phyloP scores from a whole-genome alignment of 2,888 invertebrate genomes.

The Cylloceria caligata region DNA sequence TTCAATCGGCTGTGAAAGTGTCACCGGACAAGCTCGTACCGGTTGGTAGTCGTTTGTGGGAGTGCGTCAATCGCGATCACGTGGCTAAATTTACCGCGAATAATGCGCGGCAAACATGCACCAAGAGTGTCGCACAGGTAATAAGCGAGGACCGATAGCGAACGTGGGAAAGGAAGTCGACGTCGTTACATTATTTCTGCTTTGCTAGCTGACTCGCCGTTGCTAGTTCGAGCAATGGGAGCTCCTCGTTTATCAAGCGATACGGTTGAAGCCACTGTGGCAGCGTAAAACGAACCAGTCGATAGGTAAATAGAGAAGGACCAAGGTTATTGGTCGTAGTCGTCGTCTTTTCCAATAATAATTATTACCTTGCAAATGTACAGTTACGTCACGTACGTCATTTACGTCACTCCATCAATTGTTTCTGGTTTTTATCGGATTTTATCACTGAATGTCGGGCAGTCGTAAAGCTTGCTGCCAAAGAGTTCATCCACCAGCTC shows the following conservation, averaged over 20 bases:
- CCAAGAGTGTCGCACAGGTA: constrained; percentile 72
- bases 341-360: constrained; percentile 32
- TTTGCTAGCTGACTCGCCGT: constrained; percentile 30
- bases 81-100: constrained; percentile 38
- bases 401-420: constrained; percentile 13
- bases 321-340: constrained; percentile 1
- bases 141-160: constrained; percentile 78
- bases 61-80: constrained; percentile 44
- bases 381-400: constrained; percentile 20
- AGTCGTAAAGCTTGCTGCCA: not conserved
- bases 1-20: not conserved
- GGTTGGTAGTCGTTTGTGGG: not conserved
- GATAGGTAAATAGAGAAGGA: constrained; percentile 57
- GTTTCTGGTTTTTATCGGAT: constrained; percentile 7
- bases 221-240: constrained; percentile 7
- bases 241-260: constrained; percentile 62
- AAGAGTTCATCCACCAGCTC: not conserved
- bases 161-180: constrained; percentile 83
- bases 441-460: constrained; percentile 18
- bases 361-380: constrained; percentile 11
- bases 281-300: constrained; percentile 23
- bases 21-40: not conserved
- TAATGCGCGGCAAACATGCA: constrained; percentile 6
- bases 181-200: constrained; percentile 43
- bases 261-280: constrained; percentile 38